phyloP scores from a whole-genome alignment of 53 echinoderm and acorn worm genomes.

The Astropecten irregularis region DNA sequence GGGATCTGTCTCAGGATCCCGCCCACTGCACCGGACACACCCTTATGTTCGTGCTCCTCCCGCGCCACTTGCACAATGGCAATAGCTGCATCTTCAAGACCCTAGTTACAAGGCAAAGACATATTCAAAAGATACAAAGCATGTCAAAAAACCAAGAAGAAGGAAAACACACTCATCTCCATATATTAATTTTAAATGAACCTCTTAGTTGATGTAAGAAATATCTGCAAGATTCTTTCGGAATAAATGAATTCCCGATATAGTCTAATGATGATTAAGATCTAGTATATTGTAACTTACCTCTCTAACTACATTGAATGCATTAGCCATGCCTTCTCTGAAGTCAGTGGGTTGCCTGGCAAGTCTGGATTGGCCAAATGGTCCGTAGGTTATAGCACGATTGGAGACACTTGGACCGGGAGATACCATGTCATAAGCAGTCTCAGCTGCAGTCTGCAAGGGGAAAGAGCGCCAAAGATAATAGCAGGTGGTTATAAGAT shows the following conservation, averaged over 20 bases:
- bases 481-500: too few relatives aligned
- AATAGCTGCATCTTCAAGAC: constrained; percentile 86
- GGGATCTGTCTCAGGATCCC: constrained; percentile 96
- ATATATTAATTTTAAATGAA: too few relatives aligned
- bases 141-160: neutral
- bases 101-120: constrained; percentile 66
- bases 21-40: constrained; percentile 95
- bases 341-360: constrained; percentile 95
- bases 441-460: constrained; percentile 89
- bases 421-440: constrained; percentile 96
- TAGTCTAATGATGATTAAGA: too few relatives aligned
- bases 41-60: constrained; percentile 97
- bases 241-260: too few relatives aligned
- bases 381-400: constrained; percentile 82
- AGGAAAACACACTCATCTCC: neutral
- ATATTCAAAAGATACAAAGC: neutral
- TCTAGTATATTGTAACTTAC: too few relatives aligned
- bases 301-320: constrained; percentile 94
- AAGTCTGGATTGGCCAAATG: constrained; percentile 88
- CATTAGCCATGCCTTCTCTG: constrained; percentile 98
- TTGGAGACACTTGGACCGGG: constrained; percentile 91
- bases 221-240: too few relatives aligned
- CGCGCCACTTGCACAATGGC: constrained; percentile 85
- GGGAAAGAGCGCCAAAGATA: neutral
- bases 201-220: too few relatives aligned